Percentiles rank a stretch among this genome's conserved stretches.
Conservation (phyloP, 92 coral and sea anemone genomes). For the Porites cylindrica region DNA sequence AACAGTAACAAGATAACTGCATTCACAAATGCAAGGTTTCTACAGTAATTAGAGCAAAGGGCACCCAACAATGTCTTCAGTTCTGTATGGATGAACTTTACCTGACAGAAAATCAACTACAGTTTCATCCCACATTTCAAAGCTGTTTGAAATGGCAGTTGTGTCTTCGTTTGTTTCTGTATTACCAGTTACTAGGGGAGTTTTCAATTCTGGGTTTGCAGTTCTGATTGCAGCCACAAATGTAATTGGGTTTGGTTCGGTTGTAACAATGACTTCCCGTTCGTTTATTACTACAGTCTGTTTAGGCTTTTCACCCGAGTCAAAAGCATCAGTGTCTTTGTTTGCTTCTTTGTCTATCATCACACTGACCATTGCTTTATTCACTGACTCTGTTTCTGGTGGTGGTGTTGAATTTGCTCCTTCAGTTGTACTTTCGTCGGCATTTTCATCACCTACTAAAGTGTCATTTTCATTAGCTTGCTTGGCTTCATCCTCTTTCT, state of each 20-base stretch:
- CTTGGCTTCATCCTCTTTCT: not conserved
- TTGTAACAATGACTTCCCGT: too few species aligned
- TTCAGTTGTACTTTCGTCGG: not conserved
- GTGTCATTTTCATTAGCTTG: not conserved
- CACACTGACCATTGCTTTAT: not conserved
- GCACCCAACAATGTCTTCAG: slow-evolving; percentile 8
- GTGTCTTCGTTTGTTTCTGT: not conserved
- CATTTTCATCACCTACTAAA: not conserved
- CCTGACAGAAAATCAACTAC: slow-evolving; percentile 24
- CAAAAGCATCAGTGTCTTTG: not conserved
- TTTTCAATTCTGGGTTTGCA: not conserved
- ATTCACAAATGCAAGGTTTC: not conserved
- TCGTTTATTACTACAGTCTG: not conserved
- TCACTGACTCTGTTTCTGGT: not conserved
- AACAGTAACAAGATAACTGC: too few species aligned
- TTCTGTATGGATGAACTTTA: slow-evolving; percentile 35
- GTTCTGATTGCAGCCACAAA: too few species aligned
- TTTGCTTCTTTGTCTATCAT: not conserved
- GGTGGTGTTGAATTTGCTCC: not conserved
- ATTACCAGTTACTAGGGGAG: not conserved
- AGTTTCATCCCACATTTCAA: slow-evolving; percentile 9
- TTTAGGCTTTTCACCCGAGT: not conserved
- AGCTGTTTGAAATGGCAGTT: not conserved
- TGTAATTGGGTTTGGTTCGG: too few species aligned
- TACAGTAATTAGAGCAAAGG: not conserved